Percentiles rank a stretch among this genome's conserved stretches.
Evolutionary conservation across 2,888 invertebrate species (phyloP).

Genomic region (Saturnia japonica): DNA sequence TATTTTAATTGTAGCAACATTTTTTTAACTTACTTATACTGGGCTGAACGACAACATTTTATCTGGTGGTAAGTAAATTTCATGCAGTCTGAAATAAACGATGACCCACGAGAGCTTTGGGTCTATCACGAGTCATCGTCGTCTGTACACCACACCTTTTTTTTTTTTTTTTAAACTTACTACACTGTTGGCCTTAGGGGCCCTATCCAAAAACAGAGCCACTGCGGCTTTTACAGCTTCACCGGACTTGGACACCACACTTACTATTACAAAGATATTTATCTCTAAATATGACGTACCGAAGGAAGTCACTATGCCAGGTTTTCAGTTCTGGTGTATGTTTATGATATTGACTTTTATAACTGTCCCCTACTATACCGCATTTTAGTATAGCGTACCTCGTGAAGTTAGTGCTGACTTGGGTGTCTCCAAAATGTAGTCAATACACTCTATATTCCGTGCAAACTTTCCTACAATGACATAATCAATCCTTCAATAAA

Average conservation of each 20-base stretch:
- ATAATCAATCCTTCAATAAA: too few species aligned
- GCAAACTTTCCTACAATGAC: background rate
- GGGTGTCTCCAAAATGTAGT: background rate
- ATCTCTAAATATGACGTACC: background rate
- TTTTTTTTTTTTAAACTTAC: too few species aligned
- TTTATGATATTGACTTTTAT: background rate
- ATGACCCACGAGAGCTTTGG: background rate
- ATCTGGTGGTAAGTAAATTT: too few species aligned
- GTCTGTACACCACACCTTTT: background rate
- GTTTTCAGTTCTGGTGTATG: too few species aligned
- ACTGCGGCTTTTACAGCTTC: too few species aligned
- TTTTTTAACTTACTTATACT: too few species aligned
- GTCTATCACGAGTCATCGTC: background rate
- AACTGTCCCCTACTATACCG: background rate
- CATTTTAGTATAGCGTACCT: background rate
- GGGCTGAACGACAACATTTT: too few species aligned
- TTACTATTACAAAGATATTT: too few species aligned
- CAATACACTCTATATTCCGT: background rate
- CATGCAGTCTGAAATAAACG: background rate
- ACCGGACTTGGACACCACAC: too few species aligned
- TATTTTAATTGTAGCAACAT: too few species aligned
- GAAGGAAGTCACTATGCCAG: background rate
- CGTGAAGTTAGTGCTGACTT: background rate
- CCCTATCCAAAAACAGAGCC: too few species aligned
- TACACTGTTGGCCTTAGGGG: too few species aligned